These are phyloP conservation scores for Cheilosia vulpina DNA, from an alignment of 2,888 invertebrate genomes.

Conservation along the genomic window DNA sequence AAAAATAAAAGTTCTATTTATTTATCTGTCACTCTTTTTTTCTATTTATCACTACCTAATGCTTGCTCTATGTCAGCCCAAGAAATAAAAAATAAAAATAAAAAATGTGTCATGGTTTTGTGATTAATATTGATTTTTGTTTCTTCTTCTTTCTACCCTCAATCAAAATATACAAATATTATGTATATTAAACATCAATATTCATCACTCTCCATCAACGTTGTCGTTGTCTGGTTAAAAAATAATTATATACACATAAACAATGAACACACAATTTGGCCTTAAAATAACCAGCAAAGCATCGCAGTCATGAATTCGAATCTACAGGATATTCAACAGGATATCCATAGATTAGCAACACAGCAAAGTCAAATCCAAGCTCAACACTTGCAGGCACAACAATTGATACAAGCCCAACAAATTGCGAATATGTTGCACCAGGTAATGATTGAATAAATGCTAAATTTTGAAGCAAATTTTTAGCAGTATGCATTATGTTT, in stretches of 20 bases:
- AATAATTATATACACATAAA: not conserved
- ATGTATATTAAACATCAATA: slow-evolving; percentile 5
- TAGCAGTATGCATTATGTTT: slow-evolving; percentile 4
- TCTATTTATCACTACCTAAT: slow-evolving; percentile 50
- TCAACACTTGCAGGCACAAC: slow-evolving; percentile 86
- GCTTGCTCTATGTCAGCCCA: slow-evolving; percentile 63
- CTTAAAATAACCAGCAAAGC: slow-evolving; percentile 82
- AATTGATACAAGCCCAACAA: slow-evolving; percentile 85
- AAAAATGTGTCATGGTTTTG: slow-evolving; percentile 11
- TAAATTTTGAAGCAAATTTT: slow-evolving; percentile 7
- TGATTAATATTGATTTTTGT: slow-evolving; percentile 50
- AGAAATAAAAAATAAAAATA: slow-evolving; percentile 19
- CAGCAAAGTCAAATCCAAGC: slow-evolving; percentile 91
- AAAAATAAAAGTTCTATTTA: slow-evolving; percentile 39
- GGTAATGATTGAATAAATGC: slow-evolving; percentile 77
- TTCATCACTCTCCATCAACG: slow-evolving; percentile 15
- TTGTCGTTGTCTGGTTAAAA: slow-evolving; percentile 21
- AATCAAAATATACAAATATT: slow-evolving; percentile 8
- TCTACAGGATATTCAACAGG: slow-evolving; percentile 96
- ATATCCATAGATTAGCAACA: slow-evolving; percentile 94
- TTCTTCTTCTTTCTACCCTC: slow-evolving; percentile 21
- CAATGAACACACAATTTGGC: slow-evolving; percentile 26
- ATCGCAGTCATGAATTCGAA: slow-evolving; percentile 91
- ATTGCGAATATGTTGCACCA: slow-evolving; percentile 84
- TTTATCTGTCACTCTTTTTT: slow-evolving; percentile 41